phyloP scores from a whole-genome alignment of 2,113 vertebrate species.

The Indri indri region DNA sequence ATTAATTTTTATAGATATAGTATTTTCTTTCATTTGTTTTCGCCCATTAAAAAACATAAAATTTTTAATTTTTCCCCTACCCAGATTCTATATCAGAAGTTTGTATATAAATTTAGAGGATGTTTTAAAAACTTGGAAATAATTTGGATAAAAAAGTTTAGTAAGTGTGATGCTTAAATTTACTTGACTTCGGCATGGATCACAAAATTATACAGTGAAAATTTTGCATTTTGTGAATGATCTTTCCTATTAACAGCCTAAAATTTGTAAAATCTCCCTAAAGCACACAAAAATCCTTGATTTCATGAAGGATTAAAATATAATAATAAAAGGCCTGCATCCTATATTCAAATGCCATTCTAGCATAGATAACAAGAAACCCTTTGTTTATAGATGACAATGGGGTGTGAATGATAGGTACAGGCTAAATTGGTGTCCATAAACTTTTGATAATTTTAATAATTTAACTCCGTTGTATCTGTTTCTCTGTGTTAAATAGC shows the following conservation, averaged over 20 bases:
- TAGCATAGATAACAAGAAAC: not conserved
- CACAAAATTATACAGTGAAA: not conserved
- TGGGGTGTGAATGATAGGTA: not conserved
- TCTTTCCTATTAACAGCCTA: not conserved
- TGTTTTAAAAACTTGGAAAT: not conserved
- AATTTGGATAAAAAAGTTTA: not conserved
- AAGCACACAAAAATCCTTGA: not conserved
- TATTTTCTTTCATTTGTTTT: conserved; percentile 43
- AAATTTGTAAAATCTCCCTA: conserved; percentile 24
- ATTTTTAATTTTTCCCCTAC: not conserved
- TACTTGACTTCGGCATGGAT: not conserved
- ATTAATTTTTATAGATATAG: not conserved
- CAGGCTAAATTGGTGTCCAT: not conserved
- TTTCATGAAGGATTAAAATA: conserved; percentile 27
- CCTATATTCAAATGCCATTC: not conserved
- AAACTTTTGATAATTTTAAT: not conserved
- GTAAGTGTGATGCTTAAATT: not conserved
- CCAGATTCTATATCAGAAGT: not conserved
- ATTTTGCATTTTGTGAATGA: not conserved
- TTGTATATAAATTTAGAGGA: not conserved
- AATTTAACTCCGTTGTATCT: not conserved
- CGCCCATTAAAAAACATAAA: not conserved
- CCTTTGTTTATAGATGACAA: conserved; percentile 29
- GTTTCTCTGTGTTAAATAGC: not conserved
- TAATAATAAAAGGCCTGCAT: conserved; percentile 33